phyloP scores from a whole-genome alignment of 2,888 invertebrate species.

The Habrosyne pyritoides region DNA sequence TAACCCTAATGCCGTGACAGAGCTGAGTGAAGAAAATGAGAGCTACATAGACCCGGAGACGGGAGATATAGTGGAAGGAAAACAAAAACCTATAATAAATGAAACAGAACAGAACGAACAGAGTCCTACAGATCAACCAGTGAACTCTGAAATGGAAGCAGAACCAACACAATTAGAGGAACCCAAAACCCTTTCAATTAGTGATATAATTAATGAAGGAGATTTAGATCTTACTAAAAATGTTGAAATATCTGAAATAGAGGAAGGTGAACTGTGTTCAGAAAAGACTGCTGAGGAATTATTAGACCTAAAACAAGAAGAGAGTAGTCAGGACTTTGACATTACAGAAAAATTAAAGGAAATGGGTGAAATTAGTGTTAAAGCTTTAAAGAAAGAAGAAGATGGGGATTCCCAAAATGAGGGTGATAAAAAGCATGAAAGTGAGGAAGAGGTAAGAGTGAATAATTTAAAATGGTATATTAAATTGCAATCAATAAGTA shows the following conservation, averaged over 20 bases:
- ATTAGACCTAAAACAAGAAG: slow-evolving; percentile 70
- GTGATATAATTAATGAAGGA: slow-evolving; percentile 77
- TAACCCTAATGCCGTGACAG: slow-evolving; percentile 73
- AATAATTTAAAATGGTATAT: neutral
- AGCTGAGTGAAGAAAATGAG: slow-evolving; percentile 74
- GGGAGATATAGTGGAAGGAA: slow-evolving; percentile 71
- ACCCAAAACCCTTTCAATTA: slow-evolving; percentile 77
- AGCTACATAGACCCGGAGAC: slow-evolving; percentile 81
- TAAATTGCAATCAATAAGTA: too few species aligned
- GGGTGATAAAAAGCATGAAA: slow-evolving; percentile 63
- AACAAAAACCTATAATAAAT: slow-evolving; percentile 26
- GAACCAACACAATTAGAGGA: slow-evolving; percentile 31
- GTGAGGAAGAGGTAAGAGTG: slow-evolving; percentile 69
- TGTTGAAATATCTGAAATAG: slow-evolving; percentile 78
- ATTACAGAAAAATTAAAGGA: slow-evolving; percentile 85
- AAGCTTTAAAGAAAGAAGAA: slow-evolving; percentile 63
- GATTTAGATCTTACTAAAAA: slow-evolving; percentile 76
- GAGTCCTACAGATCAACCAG: slow-evolving; percentile 24
- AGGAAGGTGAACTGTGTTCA: slow-evolving; percentile 71
- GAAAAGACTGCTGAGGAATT: slow-evolving; percentile 71
- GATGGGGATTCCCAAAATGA: slow-evolving; percentile 42
- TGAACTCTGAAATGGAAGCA: slow-evolving; percentile 14
- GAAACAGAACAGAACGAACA: too few species aligned
- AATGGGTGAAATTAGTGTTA: slow-evolving; percentile 83
- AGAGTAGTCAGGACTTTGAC: slow-evolving; percentile 80